A percentile compares a stretch with the other conserved stretches of the same genome.
These are phyloP conservation scores for Geopemphigus sp. DNA, from an alignment of 1,140 invertebrate species.

Conservation along the genomic window DNA sequence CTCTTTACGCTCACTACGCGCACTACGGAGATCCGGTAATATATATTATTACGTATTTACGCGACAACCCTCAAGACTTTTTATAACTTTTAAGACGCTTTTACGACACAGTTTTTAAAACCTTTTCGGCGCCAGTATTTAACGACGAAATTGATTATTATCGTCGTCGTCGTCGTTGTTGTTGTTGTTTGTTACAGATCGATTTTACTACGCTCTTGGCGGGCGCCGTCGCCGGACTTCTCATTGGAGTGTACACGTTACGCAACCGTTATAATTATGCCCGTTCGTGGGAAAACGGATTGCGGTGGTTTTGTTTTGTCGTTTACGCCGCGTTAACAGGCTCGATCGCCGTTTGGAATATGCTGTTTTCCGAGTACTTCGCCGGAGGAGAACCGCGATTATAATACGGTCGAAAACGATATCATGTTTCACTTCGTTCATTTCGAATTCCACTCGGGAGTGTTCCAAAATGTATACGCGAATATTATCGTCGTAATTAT, in stretches of 20 bases:
- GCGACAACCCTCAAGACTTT: too few species aligned
- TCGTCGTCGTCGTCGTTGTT: too few species aligned
- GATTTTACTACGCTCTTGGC: slow-evolving; percentile 87
- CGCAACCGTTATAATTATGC: slow-evolving; percentile 75
- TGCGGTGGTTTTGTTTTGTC: slow-evolving; percentile 80
- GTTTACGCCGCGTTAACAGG: slow-evolving; percentile 73
- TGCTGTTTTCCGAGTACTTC: slow-evolving; percentile 60
- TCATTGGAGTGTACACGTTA: slow-evolving; percentile 87
- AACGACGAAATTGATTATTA: not conserved
- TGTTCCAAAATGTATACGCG: too few species aligned
- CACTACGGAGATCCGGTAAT: slow-evolving; percentile 55
- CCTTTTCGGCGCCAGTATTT: too few species aligned
- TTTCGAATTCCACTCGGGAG: too few species aligned
- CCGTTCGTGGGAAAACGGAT: slow-evolving; percentile 77
- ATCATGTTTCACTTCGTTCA: too few species aligned
- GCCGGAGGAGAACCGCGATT: too few species aligned
- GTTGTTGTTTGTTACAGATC: slow-evolving; percentile 58
- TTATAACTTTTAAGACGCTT: not conserved
- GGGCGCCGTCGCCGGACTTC: slow-evolving; percentile 80
- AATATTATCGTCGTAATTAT: too few species aligned
- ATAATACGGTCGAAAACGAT: too few species aligned
- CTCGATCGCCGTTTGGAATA: slow-evolving; percentile 73
- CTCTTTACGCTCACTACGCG: slow-evolving; percentile 73
- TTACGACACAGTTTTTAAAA: too few species aligned
- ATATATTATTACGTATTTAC: too few species aligned